Evolutionary conservation across 2,113 vertebrate species (phyloP), one percentile per base, ranked within the genome.

Genomic region (Donacobius atricapilla): DNA sequence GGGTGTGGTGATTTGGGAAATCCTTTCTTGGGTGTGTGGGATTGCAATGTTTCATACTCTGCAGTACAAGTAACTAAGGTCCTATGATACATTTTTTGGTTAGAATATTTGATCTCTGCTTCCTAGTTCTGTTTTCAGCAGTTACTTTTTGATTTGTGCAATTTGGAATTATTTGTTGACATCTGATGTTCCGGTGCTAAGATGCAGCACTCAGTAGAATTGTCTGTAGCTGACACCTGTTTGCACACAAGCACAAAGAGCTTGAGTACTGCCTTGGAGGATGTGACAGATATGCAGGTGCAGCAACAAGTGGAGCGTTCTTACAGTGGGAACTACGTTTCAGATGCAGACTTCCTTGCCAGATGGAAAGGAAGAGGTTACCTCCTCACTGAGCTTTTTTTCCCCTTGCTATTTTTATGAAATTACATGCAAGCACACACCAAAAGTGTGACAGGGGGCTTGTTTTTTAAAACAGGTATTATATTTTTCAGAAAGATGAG

Each of bases 11-110:
- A 13, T n/a, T 40, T 11, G 20, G 50, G 18, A 72, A 76, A 44
- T 60, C 6, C 4, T 48, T 75, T 66, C 18, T 54, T 28, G n/a
- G 21, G 22, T 68, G 19, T 0, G 0, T 54, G 24, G 9, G 24
- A 17, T 25, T 58, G 15, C 16, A 60, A 0, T 35, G 3, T 70
- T 75, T 39, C 21, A 17, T 72, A 10, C 11, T 81, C 7, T 1
- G 15, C 48, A 63, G 15, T 76, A 7, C 2, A 21, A 15, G 5
- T 73, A 63, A n/a, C 31, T 39, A 31, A 75, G 27, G 11, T 56
- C 44, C 27, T 21, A 21, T 60, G 15, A 14, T 80, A 13, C 3
- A 2, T 35, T 61, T 65, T 70, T 47, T 10, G 15, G 14, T 50
- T 57, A 15, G 20, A 57, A 37, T 35, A 8, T 47, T 77, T 51